phyloP scores from a whole-genome alignment of 2,888 invertebrate species.

The Morpho deidamia region DNA sequence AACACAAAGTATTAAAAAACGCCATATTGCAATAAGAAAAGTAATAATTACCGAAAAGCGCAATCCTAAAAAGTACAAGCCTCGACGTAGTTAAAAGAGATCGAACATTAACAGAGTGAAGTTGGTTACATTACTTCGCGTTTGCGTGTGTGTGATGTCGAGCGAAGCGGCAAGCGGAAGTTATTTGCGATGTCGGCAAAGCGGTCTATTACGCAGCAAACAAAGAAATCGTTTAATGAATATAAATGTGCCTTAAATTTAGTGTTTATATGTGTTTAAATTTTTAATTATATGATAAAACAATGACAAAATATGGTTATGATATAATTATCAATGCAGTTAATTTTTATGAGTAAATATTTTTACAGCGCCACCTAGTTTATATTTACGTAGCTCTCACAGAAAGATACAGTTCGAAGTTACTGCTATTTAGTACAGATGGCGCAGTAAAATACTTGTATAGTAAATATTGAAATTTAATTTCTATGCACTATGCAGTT shows the following conservation, averaged over 20 bases:
- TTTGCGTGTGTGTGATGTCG: slow-evolving; percentile 66
- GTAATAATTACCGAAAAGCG: slow-evolving; percentile 73
- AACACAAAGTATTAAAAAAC: slow-evolving; percentile 33
- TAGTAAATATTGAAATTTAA: no score
- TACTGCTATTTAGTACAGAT: slow-evolving; percentile 1
- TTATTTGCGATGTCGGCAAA: slow-evolving; percentile 48
- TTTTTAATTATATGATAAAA: no score
- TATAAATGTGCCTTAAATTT: neutral
- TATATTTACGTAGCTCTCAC: neutral
- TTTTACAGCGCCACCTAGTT: slow-evolving; percentile 18
- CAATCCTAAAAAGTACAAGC: slow-evolving; percentile 67
- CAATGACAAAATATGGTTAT: no score
- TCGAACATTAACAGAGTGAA: slow-evolving; percentile 74
- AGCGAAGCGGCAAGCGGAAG: slow-evolving; percentile 74
- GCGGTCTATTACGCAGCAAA: slow-evolving; percentile 60
- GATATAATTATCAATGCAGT: no score
- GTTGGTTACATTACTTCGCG: slow-evolving; percentile 51
- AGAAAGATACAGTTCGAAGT: slow-evolving; percentile 10
- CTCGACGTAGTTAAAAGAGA: slow-evolving; percentile 71
- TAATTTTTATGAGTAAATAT: no score
- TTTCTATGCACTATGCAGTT: no score
- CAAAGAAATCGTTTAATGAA: slow-evolving; percentile 13
- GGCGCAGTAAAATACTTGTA: neutral
- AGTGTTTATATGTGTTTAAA: no score
- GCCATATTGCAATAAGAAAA: slow-evolving; percentile 43